Base-by-base conservation (phyloP, 2,797 vertebrate genomes). In the Takifugu ocellatus region DNA sequence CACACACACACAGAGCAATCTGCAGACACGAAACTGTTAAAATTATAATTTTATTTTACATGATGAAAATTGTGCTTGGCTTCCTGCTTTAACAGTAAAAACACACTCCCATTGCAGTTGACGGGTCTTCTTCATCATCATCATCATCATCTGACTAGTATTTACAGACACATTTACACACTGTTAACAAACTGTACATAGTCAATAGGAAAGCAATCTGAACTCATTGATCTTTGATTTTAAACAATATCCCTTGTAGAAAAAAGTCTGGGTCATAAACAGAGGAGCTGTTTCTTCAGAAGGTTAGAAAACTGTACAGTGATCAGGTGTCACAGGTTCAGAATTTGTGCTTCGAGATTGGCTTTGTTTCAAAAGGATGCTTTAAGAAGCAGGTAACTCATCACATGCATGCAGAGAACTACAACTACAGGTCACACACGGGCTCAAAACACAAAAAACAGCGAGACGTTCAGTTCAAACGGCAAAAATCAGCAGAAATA, bases 161-260 rank as follows among this genome's bases (percentile, higher is more conserved):
- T 92, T 87, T 91, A 91, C 88, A 90, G 75, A 66, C 77, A 89
- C 82, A 91, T 90, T 83, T 90, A 90, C 88, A 92, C 80, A 75
- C 70, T 66, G 76, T 85, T 87, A 90, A 73, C 79, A 90, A 90
- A 90, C 87, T 90, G 87, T 90, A 90, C 88, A 88, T 87, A 79
- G 65, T 80, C 75, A 71, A 81, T 86, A 90, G 61, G 77, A 82
- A 82, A 77, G 43, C 59, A 59, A 44, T 54, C 65, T 59, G 76
- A 52, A 63, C 70, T 75, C 59, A 66, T 79, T 49, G 43, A 61
- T 74, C 60, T 54, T 69, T 57, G 16, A 36, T 75, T 80, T 74
- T 71, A 48, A 77, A 84, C 63, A 78, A 83, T 79, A 68, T 85
- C 76, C 73, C 83, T 84, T 77, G 66, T 85, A 72, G 55, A 81